These are phyloP conservation scores for Drosophila cracens DNA, from an alignment of 2,888 invertebrate species.

Conservation along the genomic window DNA sequence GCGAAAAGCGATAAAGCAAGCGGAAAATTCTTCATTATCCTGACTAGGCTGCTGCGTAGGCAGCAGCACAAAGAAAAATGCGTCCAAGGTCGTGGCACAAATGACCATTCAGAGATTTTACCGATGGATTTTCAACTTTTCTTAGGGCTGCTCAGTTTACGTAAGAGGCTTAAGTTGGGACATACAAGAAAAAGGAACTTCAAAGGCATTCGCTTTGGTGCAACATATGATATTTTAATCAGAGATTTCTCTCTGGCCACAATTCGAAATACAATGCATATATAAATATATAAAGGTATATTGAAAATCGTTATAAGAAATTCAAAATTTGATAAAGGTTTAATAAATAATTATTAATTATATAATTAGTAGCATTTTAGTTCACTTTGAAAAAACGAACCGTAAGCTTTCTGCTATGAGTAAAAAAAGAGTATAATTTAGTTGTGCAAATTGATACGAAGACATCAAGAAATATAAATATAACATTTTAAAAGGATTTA, in stretches of 20 bases:
- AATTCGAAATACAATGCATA: constrained; percentile 27
- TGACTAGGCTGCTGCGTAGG: not conserved
- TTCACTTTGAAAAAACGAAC: not conserved
- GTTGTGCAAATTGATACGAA: not conserved
- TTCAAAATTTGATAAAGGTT: not conserved
- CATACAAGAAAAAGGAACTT: constrained; percentile 42
- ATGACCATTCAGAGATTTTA: constrained; percentile 26
- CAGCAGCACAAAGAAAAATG: constrained; percentile 8
- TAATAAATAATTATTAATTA: not conserved
- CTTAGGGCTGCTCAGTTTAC: not conserved
- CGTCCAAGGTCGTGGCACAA: constrained; percentile 23
- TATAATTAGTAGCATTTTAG: not conserved
- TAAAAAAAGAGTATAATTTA: not conserved
- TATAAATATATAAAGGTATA: not conserved
- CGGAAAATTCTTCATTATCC: constrained; percentile 10
- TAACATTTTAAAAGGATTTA: not conserved
- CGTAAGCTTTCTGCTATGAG: not conserved
- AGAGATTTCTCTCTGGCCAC: constrained; percentile 37
- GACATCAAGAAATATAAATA: not conserved
- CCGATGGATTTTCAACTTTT: constrained; percentile 3
- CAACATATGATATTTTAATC: constrained; percentile 53
- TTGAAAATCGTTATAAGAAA: not conserved
- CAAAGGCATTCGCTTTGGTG: constrained; percentile 49
- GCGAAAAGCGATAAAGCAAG: constrained; percentile 19
- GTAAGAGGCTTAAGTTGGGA: not conserved